phyloP scores from a whole-genome alignment of 2,888 invertebrate genomes.

The Agrochola macilenta region DNA sequence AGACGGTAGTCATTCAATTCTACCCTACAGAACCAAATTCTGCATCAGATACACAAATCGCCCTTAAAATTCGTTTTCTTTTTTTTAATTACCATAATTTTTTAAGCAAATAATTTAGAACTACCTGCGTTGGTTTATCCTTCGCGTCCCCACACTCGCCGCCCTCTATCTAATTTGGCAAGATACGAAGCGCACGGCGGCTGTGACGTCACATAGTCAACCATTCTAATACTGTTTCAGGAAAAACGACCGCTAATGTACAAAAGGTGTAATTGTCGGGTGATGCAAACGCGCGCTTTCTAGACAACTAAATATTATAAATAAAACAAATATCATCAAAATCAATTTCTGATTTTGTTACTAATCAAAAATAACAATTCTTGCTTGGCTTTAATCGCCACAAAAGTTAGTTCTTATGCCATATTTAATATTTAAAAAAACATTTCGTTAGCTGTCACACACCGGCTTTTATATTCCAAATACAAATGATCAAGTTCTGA shows the following conservation, averaged over 20 bases:
- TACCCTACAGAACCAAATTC: constrained; percentile 4
- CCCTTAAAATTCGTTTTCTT: background rate
- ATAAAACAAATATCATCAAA: constrained; percentile 3
- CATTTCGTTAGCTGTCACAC: constrained; percentile 16
- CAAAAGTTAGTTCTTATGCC: background rate
- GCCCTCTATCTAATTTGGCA: constrained; percentile 81
- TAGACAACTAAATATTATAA: constrained; percentile 16
- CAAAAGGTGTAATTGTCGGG: constrained; percentile 84
- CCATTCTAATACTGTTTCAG: constrained; percentile 87
- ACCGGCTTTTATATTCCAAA: constrained; percentile 18
- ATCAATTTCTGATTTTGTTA: constrained; percentile 13
- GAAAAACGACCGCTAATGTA: constrained; percentile 86
- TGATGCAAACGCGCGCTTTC: constrained; percentile 69
- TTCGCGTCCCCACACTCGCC: constrained; percentile 65
- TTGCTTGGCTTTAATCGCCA: background rate
- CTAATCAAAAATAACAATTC: background rate
- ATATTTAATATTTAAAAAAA: background rate
- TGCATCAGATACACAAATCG: background rate
- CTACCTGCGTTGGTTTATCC: constrained; percentile 43
- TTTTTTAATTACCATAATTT: constrained; percentile 14
- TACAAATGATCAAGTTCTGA: constrained; percentile 17
- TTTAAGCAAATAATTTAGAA: background rate
- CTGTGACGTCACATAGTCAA: constrained; percentile 85
- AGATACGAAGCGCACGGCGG: constrained; percentile 79
- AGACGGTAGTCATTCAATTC: constrained; percentile 8